These are phyloP conservation scores for Cichlasoma orientale DNA, from an alignment of 2,797 vertebrate species.

Conservation along the genomic window DNA sequence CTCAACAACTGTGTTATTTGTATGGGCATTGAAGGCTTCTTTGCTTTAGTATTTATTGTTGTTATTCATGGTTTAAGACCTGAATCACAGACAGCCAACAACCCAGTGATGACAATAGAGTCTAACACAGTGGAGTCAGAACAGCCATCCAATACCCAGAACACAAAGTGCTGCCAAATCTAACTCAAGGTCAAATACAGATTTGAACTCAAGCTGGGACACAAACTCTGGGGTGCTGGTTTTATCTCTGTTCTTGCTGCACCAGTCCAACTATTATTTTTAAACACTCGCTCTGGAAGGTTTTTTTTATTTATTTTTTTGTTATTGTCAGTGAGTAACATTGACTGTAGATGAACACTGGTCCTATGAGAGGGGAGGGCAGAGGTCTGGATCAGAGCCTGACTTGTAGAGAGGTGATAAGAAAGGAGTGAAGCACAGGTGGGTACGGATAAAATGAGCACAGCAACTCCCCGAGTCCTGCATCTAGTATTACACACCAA, in stretches of 20 bases:
- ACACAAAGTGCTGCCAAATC: constrained; percentile 59
- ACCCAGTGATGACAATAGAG: constrained; percentile 29
- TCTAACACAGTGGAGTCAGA: constrained; percentile 33
- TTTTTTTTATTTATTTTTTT: not conserved
- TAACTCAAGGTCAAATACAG: constrained; percentile 63
- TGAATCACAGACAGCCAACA: constrained; percentile 20
- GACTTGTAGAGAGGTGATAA: constrained; percentile 4
- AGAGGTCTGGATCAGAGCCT: constrained; percentile 3
- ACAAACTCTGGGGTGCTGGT: constrained; percentile 26
- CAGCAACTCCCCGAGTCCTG: not conserved
- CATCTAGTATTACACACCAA: constrained; percentile 4
- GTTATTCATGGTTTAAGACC: constrained; percentile 45
- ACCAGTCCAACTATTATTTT: constrained; percentile 23
- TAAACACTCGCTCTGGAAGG: constrained; percentile 14
- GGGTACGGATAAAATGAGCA: not conserved
- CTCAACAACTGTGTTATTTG: constrained; percentile 16
- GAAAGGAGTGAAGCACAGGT: not conserved
- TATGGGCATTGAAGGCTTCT: constrained; percentile 4
- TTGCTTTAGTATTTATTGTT: constrained; percentile 2
- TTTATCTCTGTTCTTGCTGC: constrained; percentile 39
- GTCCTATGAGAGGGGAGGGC: not conserved
- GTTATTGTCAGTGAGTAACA: constrained; percentile 27
- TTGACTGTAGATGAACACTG: constrained; percentile 9
- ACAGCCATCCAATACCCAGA: constrained; percentile 42
- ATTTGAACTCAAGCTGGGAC: constrained; percentile 54